Conservation (phyloP, 2,797 vertebrate genomes). For the Onychomys torridus region DNA sequence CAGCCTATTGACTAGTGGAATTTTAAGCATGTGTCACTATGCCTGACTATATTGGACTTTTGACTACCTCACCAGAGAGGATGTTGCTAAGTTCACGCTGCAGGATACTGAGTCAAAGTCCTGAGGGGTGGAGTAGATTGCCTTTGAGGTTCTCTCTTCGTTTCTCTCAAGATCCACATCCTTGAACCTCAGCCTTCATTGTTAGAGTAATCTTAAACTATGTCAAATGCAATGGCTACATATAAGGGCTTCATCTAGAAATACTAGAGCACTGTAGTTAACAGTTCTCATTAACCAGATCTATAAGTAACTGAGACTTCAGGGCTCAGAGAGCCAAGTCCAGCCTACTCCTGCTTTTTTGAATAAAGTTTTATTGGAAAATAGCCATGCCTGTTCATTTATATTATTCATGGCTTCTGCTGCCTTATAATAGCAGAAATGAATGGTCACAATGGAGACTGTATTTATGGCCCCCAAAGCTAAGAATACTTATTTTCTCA, state of each 20-base stretch:
- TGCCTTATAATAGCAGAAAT: neutral
- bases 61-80: neutral
- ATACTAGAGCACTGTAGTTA: neutral
- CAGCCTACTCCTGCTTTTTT: neutral
- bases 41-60: neutral
- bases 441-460: neutral
- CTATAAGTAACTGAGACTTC: neutral
- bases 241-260: neutral
- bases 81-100: neutral
- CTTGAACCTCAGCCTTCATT: neutral
- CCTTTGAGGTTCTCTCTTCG: neutral
- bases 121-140: neutral
- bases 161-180: neutral
- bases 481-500: conserved; percentile 22
- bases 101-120: neutral
- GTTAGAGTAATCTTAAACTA: neutral
- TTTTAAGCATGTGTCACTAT: neutral
- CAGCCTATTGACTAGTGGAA: neutral
- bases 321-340: neutral
- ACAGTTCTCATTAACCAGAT: neutral
- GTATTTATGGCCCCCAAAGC: neutral
- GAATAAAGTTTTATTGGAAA: conserved; percentile 16
- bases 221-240: neutral
- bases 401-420: neutral
- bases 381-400: neutral